Evolutionary conservation across 2,888 invertebrate genomes (phyloP).

Genomic region (Stenolophus ochropezus): DNA sequence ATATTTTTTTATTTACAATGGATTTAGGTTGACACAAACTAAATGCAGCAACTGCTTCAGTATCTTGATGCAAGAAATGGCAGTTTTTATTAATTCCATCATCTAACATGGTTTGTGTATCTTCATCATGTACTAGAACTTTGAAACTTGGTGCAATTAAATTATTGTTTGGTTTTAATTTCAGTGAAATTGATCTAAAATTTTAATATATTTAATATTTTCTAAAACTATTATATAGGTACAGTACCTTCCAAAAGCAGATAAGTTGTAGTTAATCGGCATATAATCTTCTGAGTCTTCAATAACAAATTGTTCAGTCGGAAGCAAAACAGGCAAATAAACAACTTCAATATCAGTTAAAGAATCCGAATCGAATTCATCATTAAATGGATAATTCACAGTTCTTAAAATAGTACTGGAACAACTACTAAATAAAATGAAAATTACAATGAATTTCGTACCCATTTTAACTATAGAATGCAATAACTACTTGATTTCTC

Average conservation of each 20-base stretch:
- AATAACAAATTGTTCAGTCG: constrained; percentile 69
- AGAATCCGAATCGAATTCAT: not conserved
- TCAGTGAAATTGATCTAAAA: constrained; percentile 77
- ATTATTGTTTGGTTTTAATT: constrained; percentile 78
- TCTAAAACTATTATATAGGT: too few species aligned
- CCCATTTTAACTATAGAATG: constrained; percentile 11
- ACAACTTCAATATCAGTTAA: constrained; percentile 77
- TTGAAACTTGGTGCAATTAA: constrained; percentile 78
- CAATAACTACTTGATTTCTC: not conserved
- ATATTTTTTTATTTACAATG: constrained; percentile 77
- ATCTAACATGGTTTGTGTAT: constrained; percentile 68
- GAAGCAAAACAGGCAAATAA: constrained; percentile 76
- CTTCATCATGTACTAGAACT: constrained; percentile 75
- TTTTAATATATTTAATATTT: constrained; percentile 10
- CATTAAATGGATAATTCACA: not conserved
- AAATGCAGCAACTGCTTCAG: constrained; percentile 78
- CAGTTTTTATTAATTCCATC: constrained; percentile 73
- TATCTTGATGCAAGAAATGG: constrained; percentile 80
- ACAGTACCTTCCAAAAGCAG: constrained; percentile 77
- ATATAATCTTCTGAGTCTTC: constrained; percentile 70
- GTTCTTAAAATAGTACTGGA: constrained; percentile 2
- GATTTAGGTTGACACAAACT: constrained; percentile 80
- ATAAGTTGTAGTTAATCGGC: constrained; percentile 76
- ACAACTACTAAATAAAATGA: constrained; percentile 10
- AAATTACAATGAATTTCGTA: not conserved